phyloP scores from a whole-genome alignment of 2,797 vertebrate species.

The Bryconaethiops microstoma region DNA sequence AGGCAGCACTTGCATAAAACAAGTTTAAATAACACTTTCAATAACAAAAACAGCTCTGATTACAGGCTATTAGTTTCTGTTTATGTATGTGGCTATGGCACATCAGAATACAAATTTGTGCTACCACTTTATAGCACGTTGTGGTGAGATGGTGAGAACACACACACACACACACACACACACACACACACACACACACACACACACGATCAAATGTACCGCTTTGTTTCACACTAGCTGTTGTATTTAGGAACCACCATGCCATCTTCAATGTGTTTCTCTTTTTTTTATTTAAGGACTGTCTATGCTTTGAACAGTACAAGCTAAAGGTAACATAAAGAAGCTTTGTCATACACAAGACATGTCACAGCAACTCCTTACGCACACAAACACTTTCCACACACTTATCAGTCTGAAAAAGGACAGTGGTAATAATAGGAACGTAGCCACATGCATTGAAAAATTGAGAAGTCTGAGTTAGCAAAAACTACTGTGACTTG shows the following conservation, averaged over 20 bases:
- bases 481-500: neutral
- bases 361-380: no score
- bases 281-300: no score
- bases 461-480: neutral
- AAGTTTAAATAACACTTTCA: slow-evolving; percentile 10
- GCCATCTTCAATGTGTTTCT: no score
- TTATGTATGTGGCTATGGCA: slow-evolving; percentile 29
- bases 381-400: no score
- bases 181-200: no score
- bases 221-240: neutral
- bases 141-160: slow-evolving; percentile 39
- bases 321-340: no score
- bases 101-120: slow-evolving; percentile 7
- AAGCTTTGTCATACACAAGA: no score
- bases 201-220: slow-evolving; percentile 4
- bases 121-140: slow-evolving; percentile 20
- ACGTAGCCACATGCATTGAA: neutral
- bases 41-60: slow-evolving; percentile 37
- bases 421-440: neutral
- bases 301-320: no score
- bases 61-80: slow-evolving; percentile 29
- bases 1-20: slow-evolving; percentile 39
- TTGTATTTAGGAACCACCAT: neutral
- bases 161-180: slow-evolving; percentile 29
- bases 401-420: neutral